Percentiles rank a stretch among this genome's conserved stretches.
These are phyloP conservation scores for Cyclophora punctaria DNA, from an alignment of 2,888 invertebrate species.

Conservation along the genomic window DNA sequence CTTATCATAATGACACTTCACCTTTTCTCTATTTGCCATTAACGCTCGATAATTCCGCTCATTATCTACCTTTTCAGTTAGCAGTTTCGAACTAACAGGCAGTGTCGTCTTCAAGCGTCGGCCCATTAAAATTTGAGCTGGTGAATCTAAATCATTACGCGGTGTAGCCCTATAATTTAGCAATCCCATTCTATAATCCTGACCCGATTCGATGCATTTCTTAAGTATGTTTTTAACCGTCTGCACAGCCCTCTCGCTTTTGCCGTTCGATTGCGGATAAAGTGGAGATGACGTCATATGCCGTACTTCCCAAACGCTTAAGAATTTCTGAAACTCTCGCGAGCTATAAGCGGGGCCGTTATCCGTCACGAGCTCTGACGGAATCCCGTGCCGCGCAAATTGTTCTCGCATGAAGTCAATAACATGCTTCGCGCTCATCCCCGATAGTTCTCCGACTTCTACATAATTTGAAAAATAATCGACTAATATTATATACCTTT, in stretches of 20 bases:
- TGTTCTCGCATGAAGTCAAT: background rate
- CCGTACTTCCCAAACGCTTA: slow-evolving; percentile 12
- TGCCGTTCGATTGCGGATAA: slow-evolving; percentile 18
- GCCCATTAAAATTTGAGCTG: background rate
- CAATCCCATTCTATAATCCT: slow-evolving; percentile 3
- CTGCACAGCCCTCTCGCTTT: slow-evolving; percentile 15
- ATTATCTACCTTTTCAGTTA: background rate
- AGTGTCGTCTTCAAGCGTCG: background rate
- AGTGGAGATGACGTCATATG: slow-evolving; percentile 15
- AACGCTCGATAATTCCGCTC: background rate
- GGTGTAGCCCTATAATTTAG: background rate
- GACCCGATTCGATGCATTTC: slow-evolving; percentile 8
- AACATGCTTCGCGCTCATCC: background rate
- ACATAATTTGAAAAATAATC: background rate
- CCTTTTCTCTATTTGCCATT: background rate
- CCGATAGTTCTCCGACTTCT: background rate
- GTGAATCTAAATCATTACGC: background rate
- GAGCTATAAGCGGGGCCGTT: slow-evolving; percentile 3
- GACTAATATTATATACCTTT: background rate
- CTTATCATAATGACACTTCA: background rate
- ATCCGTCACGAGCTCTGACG: slow-evolving; percentile 1
- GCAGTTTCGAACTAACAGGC: background rate
- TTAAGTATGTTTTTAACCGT: slow-evolving; percentile 16
- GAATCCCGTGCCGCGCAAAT: slow-evolving; percentile 7
- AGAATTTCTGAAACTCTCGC: slow-evolving; percentile 9